Base-by-base conservation (phyloP, 2,797 vertebrate genomes). In the Buphagus erythrorhynchus region DNA sequence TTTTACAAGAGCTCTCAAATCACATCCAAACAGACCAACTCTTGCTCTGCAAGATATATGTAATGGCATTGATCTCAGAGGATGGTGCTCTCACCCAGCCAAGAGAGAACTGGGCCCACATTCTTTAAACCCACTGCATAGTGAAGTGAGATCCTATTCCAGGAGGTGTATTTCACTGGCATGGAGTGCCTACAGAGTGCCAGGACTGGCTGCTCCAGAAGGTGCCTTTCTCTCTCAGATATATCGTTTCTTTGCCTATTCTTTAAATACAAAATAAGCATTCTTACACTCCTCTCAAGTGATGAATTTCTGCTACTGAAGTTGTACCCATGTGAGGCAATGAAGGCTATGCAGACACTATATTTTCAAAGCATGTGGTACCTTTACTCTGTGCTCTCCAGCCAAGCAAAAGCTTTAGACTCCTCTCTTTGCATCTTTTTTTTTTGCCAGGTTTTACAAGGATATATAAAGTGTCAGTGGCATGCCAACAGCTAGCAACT, bases 1-100 rank as follows among this genome's bases (percentile, higher is more conserved):
- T 75, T 69, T 73, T 88, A 49, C 65, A 93, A 91, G 69, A 38
- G 29, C 78, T 92, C 86, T 88, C 77, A 88, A 88, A 73, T 79
- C 25, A 1, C 59, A 33, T 26, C 21, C 26, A 59, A 72, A 69
- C 76, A 82, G 55, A 66, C 2, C 14, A 75, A 11, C 42, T 85
- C 67, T 51, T 71, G 40, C 67, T 66, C 48, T 90, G 33, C 33
- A 57, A 71, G 62, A 38, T 62, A 6, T 31, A 4, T 24, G 38
- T 42, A 57, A 69, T 21, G 42, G 11, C 80, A 77, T 9, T 63
- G 63, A 69, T 81, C 36, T 80, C 3, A 0, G 73, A 18, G 31
- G 19, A 49, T 57, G 69, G 42, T 72, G 72, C 54, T 93, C 79
- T 57, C 25, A 80, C 26, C 61, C 85, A 88, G 57, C 31, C 46